phyloP scores from a whole-genome alignment of 2,888 invertebrate genomes.

The Tachina grossa region DNA sequence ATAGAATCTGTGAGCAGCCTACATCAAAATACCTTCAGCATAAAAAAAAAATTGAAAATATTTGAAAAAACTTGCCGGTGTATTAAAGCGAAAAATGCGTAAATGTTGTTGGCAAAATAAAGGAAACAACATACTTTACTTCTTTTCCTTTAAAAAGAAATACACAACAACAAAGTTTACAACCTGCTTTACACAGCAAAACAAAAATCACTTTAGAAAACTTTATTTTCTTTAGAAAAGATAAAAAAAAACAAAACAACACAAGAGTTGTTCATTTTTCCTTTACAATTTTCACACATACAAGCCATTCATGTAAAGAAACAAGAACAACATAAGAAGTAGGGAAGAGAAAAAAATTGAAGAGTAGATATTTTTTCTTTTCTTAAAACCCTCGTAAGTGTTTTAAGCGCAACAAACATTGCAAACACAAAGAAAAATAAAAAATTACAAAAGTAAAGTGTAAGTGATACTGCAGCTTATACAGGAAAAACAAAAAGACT shows the following conservation, averaged over 20 bases:
- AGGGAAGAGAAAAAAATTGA: background rate
- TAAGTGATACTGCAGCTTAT: conserved; percentile 67
- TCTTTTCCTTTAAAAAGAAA: background rate
- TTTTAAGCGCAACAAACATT: conserved; percentile 58
- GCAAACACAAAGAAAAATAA: conserved; percentile 41
- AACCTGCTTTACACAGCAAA: conserved; percentile 6
- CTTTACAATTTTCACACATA: conserved; percentile 57
- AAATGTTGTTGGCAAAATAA: conserved; percentile 59
- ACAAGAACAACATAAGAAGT: conserved; percentile 32
- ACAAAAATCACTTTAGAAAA: conserved; percentile 48
- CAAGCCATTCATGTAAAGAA: conserved; percentile 42
- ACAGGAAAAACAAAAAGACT: conserved; percentile 3
- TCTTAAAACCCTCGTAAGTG: conserved; percentile 53
- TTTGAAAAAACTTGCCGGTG: background rate
- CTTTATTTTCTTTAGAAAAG: conserved; percentile 25
- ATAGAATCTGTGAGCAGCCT: background rate
- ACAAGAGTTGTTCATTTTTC: conserved; percentile 27
- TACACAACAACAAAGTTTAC: background rate
- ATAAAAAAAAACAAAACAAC: background rate
- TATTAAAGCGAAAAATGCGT: conserved; percentile 68
- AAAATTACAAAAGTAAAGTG: conserved; percentile 52
- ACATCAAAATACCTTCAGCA: background rate
- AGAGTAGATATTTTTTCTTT: conserved; percentile 20
- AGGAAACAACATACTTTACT: conserved; percentile 32
- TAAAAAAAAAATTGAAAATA: conserved; percentile 5